Conservation (phyloP, 1,140 invertebrate genomes). For the Lamellibrachia luymesi region DNA sequence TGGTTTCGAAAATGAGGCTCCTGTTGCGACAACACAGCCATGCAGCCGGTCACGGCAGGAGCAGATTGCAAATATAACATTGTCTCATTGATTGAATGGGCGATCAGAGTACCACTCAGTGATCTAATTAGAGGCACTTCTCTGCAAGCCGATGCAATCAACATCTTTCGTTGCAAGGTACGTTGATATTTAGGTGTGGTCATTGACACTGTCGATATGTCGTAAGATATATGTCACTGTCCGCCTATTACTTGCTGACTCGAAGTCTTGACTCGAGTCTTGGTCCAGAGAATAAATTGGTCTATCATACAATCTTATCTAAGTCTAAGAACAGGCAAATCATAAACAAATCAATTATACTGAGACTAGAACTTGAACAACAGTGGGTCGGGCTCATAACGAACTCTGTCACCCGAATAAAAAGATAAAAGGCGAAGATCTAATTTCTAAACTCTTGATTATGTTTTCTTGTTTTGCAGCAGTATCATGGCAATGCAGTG, state of each 20-base stretch:
- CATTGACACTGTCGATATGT: background rate
- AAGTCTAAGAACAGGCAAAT: background rate
- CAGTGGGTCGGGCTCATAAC: background rate
- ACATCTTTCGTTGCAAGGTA: background rate
- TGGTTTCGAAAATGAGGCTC: background rate
- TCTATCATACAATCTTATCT: background rate
- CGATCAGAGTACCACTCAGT: background rate
- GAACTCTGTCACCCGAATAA: background rate
- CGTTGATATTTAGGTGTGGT: background rate
- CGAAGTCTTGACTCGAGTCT: too few relatives aligned
- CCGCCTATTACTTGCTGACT: background rate
- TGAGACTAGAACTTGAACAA: too few relatives aligned
- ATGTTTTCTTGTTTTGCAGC: background rate
- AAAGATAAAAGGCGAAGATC: background rate
- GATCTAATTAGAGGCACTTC: background rate
- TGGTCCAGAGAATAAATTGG: background rate
- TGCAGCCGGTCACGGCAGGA: background rate
- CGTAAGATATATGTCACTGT: background rate
- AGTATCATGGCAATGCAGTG: background rate
- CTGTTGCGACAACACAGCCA: slow-evolving; percentile 3
- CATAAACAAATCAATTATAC: too few relatives aligned
- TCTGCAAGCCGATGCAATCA: background rate
- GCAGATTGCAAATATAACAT: background rate
- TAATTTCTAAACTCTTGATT: background rate
- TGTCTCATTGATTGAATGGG: background rate